Evolutionary conservation across 1,140 invertebrate genomes (phyloP).

Genomic region (Listronotus oregonensis): DNA sequence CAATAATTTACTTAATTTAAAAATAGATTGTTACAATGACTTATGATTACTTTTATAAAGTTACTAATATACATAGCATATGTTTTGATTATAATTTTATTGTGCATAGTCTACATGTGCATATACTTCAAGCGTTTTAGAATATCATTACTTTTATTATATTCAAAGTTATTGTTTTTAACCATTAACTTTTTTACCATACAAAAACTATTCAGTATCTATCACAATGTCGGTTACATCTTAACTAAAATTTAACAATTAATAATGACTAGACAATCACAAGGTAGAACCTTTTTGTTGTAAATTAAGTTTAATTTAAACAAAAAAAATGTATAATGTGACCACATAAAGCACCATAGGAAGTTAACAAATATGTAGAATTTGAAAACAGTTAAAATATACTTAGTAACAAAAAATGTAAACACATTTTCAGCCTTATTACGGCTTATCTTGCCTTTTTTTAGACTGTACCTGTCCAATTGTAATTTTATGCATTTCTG

Average conservation of each 20-base stretch:
- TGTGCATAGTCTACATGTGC: slow-evolving; percentile 46
- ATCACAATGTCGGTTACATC: slow-evolving; percentile 20
- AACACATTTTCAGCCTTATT: no score
- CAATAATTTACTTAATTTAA: no score
- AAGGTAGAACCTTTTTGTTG: not conserved
- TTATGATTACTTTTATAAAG: slow-evolving; percentile 8
- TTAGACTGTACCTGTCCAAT: no score
- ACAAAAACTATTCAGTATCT: slow-evolving; percentile 19
- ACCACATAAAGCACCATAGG: no score
- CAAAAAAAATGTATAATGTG: not conserved
- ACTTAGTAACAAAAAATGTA: no score
- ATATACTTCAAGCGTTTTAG: slow-evolving; percentile 15
- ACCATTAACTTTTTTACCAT: not conserved
- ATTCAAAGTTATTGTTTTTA: no score
- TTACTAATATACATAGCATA: not conserved
- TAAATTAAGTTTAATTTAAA: not conserved
- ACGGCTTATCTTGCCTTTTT: no score
- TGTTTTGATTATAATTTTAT: slow-evolving; percentile 14
- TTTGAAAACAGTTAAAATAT: no score
- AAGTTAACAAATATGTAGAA: no score
- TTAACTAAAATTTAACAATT: slow-evolving; percentile 5
- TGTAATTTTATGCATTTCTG: no score
- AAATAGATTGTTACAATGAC: not conserved
- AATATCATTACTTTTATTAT: no score
- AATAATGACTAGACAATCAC: slow-evolving; percentile 11